Base-by-base conservation (phyloP, 2,113 vertebrate species). In the Ctenodactylus gundi region DNA sequence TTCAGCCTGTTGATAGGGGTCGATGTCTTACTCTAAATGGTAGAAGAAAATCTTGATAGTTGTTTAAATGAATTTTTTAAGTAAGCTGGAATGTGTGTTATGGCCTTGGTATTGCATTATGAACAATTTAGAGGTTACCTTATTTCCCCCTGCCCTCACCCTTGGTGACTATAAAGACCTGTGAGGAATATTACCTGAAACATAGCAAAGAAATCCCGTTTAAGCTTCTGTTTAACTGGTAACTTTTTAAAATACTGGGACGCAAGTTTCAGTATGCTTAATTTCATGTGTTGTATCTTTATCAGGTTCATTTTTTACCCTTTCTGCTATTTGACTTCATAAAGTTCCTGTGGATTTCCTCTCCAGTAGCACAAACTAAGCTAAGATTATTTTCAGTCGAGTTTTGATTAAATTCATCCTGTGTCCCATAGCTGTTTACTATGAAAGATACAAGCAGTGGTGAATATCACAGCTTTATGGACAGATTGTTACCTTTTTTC, bases 211-310 rank as follows among this genome's bases (percentile, higher is more conserved):
- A 60, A 46, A 82, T 23, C 49, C 53, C 44, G 53, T 78, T 86
- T 95, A n/a, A n/a, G n/a, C n/a, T n/a, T n/a, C 34, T 93, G 9
- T 2, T 81, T 95, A 39, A 65, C 65, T 85, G 8, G 41, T 83
- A 86, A 90, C 60, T 62, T 55, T 29, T 81, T 96, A 65, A 86
- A 91, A 92, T 73, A 82, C 90, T 57, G n/a, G 80, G 58, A 67
- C 58, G 10, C 85, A n/a, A 86, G 18, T 15, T 84, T 92, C 80
- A 86, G 51, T 75, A 53, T 85, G 58, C 65, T 85, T 81, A 17
- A 44, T 94, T 92, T 92, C 60, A 93, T 29, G 34, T 62, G 36
- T 64, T 68, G 23, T 46, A 88, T 34, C 44, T 93, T 73, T 88
- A 68, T 64, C 87, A 80, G 70, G 29, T 87, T 41, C 85, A 10